Conservation (phyloP, 2,888 invertebrate genomes). For the Parascotia fuliginaria region DNA sequence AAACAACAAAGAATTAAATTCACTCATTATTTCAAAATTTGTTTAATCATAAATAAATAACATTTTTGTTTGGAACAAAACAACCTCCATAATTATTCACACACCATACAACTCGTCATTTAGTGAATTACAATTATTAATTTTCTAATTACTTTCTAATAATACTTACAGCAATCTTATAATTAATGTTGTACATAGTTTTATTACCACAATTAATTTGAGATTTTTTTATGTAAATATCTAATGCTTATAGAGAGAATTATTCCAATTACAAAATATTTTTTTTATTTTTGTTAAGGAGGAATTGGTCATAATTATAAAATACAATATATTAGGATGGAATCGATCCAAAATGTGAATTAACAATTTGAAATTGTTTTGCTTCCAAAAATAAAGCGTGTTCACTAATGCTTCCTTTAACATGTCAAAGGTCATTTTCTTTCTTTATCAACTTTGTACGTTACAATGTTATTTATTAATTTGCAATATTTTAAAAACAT, state of each 20-base stretch:
- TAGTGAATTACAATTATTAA: constrained; percentile 82
- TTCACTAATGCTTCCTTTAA: constrained; percentile 7
- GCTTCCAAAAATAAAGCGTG: constrained; percentile 36
- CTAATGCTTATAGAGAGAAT: constrained; percentile 82
- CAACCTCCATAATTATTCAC: constrained; percentile 84
- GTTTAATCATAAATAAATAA: constrained; percentile 86
- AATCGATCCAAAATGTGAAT: constrained; percentile 29
- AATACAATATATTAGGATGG: constrained; percentile 38
- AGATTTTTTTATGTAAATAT: constrained; percentile 80
- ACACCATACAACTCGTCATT: constrained; percentile 80
- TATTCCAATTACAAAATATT: constrained; percentile 72
- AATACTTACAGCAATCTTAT: constrained; percentile 85
- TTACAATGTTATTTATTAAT: constrained; percentile 25
- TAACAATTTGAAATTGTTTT: constrained; percentile 29
- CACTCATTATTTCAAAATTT: constrained; percentile 79
- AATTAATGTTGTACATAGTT: constrained; percentile 81
- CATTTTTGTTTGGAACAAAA: constrained; percentile 85
- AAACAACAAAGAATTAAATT: constrained; percentile 38
- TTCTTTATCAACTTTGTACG: constrained; percentile 26
- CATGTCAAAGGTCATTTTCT: constrained; percentile 8
- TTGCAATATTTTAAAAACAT: constrained; percentile 28
- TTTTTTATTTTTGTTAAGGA: constrained; percentile 54
- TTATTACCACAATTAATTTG: constrained; percentile 84
- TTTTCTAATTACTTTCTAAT: constrained; percentile 83
- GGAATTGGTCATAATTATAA: constrained; percentile 71